Evolutionary conservation across 2,797 vertebrate genomes (phyloP).

Genomic region (Bradypodion pumilum): DNA sequence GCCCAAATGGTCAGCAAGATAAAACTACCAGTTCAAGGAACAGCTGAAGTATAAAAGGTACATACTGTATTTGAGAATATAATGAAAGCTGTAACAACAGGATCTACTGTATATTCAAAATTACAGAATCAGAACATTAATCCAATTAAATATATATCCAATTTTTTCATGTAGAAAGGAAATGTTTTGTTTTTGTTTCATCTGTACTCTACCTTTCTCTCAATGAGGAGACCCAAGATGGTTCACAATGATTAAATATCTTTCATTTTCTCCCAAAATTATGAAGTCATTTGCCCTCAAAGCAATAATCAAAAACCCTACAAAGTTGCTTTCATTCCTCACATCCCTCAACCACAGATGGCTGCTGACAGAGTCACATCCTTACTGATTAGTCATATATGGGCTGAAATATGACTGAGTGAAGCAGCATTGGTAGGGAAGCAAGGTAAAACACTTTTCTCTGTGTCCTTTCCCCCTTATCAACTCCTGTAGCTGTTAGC

Average conservation of each 20-base stretch:
- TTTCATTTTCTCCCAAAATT: not conserved
- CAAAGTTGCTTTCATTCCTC: not conserved
- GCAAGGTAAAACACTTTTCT: not conserved
- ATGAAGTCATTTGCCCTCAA: not conserved
- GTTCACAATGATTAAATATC: not conserved
- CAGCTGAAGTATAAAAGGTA: not conserved
- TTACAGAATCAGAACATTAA: conserved; percentile 33
- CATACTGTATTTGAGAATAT: conserved; percentile 10
- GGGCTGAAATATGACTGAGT: not conserved
- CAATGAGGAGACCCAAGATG: no score
- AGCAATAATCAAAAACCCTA: no score
- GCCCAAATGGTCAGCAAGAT: conserved; percentile 2
- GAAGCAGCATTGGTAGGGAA: not conserved
- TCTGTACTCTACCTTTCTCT: not conserved
- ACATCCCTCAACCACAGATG: not conserved
- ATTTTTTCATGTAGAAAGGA: conserved; percentile 3
- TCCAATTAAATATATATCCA: conserved; percentile 10
- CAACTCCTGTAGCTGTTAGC: not conserved
- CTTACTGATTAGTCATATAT: not conserved
- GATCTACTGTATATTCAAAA: not conserved
- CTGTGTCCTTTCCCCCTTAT: not conserved
- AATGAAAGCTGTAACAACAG: conserved; percentile 23
- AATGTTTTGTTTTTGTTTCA: not conserved
- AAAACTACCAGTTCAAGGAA: conserved; percentile 23
- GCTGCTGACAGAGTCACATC: not conserved